A percentile compares a stretch with the other conserved stretches of the same genome.
phyloP scores from a whole-genome alignment of 2,797 vertebrate species.

The Melanotaenia pygmaea region DNA sequence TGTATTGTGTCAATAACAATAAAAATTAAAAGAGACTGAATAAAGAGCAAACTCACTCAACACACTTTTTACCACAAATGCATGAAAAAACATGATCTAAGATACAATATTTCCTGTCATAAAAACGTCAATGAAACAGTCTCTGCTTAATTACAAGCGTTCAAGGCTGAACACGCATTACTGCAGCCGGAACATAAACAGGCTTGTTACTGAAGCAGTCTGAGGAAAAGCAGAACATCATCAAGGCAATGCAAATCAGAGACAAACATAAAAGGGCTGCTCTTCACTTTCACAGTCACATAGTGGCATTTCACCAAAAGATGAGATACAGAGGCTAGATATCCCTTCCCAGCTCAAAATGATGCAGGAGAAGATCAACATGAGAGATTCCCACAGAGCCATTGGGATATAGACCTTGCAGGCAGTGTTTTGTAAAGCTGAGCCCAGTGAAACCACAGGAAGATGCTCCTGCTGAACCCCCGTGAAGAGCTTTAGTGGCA shows the following conservation, averaged over 20 bases:
- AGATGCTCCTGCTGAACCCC: constrained; percentile 53
- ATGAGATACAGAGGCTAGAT: constrained; percentile 29
- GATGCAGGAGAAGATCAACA: constrained; percentile 56
- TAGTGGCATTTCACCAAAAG: constrained; percentile 23
- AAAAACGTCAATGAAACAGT: background rate
- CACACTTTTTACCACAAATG: constrained; percentile 3
- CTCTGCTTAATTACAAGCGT: constrained; percentile 15
- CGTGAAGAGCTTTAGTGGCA: constrained; percentile 38
- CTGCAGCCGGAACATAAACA: constrained; percentile 29
- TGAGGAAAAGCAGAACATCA: constrained; percentile 9
- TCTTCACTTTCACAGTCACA: constrained; percentile 30
- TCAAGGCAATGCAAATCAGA: constrained; percentile 31
- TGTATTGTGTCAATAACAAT: background rate
- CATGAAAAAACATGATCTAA: constrained; percentile 1
- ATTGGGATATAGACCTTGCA: constrained; percentile 55
- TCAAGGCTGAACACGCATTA: constrained; percentile 22
- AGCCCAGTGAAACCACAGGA: constrained; percentile 41
- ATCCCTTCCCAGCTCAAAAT: constrained; percentile 35
- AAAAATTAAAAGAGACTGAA: background rate
- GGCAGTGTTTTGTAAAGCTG: constrained; percentile 53
- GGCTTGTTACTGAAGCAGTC: constrained; percentile 20
- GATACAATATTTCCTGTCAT: constrained; percentile 2
- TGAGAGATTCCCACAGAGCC: constrained; percentile 59
- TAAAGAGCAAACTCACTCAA: background rate
- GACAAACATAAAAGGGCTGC: constrained; percentile 24